Conservation (phyloP, 2,797 vertebrate genomes). For the Paramormyrops hopkinsi region DNA sequence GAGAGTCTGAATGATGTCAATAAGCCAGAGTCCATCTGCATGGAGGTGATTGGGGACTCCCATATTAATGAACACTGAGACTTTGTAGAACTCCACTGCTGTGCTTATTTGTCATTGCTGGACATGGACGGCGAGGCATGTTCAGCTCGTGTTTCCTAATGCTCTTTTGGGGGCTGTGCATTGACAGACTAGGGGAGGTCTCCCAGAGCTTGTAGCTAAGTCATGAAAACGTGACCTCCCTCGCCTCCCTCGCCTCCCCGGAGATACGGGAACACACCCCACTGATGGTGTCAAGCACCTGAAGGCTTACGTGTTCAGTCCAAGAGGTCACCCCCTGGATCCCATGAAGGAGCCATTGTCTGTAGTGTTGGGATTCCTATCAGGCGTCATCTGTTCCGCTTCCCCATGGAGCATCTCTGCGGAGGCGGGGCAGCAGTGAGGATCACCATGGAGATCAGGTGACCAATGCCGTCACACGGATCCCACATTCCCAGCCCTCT, state of each 20-base stretch:
- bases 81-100: not conserved
- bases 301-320: not conserved
- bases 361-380: not conserved
- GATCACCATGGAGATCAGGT: not conserved
- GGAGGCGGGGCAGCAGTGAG: not conserved
- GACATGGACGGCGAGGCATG: not conserved
- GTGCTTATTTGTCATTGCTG: not conserved
- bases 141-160: not conserved
- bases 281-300: not conserved
- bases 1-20: not conserved
- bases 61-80: not conserved
- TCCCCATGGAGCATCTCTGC: not conserved
- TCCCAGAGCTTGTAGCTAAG: not conserved
- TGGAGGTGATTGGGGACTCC: not conserved
- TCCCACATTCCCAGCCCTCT: not conserved
- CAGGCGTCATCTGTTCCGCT: not conserved
- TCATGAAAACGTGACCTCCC: not conserved
- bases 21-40: not conserved
- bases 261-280: not conserved
- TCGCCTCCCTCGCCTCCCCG: not conserved
- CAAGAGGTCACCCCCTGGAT: conserved; percentile 2
- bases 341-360: not conserved
- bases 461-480: not conserved
- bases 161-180: not conserved
- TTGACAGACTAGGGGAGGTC: not conserved